Conservation (phyloP, 2,888 invertebrate genomes). For the Lasioglossum marginatum region DNA sequence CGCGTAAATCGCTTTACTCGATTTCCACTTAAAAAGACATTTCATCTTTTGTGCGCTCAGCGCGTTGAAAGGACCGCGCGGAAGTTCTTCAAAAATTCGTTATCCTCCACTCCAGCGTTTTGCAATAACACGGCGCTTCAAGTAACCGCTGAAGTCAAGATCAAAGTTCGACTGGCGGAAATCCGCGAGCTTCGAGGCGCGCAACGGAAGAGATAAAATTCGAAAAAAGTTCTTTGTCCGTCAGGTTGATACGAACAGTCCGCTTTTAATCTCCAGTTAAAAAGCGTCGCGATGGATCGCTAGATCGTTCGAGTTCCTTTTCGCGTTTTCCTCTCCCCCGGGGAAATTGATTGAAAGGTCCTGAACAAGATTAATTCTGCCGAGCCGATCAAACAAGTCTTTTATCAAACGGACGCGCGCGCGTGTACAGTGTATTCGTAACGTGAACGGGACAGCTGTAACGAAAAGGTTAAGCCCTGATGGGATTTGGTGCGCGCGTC, state of each 20-base stretch:
- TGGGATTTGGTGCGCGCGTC: conserved; percentile 16
- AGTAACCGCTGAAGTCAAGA: neutral
- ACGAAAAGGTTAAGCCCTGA: conserved; percentile 18
- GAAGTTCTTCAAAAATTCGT: neutral
- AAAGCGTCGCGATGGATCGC: neutral
- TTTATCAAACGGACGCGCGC: conserved; percentile 10
- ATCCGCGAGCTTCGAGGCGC: neutral
- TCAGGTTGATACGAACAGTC: neutral
- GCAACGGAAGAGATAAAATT: neutral
- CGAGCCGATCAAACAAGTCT: conserved; percentile 7
- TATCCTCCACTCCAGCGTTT: neutral
- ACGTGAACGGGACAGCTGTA: conserved; percentile 4
- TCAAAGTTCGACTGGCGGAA: neutral
- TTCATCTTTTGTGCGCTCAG: neutral
- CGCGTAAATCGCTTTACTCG: neutral
- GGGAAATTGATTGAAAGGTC: neutral
- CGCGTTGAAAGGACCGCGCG: neutral
- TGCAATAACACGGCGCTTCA: neutral
- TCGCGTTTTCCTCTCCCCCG: neutral
- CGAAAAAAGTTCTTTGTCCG: neutral
- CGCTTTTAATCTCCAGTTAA: neutral
- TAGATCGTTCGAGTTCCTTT: neutral
- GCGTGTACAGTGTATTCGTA: neutral
- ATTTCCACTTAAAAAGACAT: neutral
- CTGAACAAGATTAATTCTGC: conserved; percentile 7